phyloP scores from a whole-genome alignment of 37 sponge, comb jelly and placozoan genomes.

The Tethya wilhelma region DNA sequence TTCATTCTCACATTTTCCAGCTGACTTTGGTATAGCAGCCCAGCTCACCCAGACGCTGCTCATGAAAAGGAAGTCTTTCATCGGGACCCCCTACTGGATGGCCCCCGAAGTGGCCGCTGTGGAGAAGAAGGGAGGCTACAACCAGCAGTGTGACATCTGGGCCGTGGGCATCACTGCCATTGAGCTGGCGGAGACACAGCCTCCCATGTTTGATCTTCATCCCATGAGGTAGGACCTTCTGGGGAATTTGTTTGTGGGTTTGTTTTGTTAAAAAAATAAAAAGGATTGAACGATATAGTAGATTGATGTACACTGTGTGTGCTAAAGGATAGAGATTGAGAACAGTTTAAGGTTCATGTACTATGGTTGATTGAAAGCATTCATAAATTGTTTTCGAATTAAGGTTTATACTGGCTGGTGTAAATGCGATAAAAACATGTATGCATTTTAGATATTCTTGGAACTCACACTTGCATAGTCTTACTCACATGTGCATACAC shows the following conservation, averaged over 20 bases:
- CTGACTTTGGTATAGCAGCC: slow-evolving; percentile 97
- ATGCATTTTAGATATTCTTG: too few species aligned
- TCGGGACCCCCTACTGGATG: slow-evolving; percentile 97
- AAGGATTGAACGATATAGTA: not conserved
- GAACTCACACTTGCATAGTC: too few species aligned
- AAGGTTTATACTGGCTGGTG: too few species aligned
- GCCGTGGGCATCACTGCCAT: slow-evolving; percentile 96
- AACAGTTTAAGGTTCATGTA: not conserved
- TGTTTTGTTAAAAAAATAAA: not conserved
- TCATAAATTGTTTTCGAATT: not conserved
- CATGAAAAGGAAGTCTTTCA: slow-evolving; percentile 91
- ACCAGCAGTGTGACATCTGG: slow-evolving; percentile 96
- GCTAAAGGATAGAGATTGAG: not conserved
- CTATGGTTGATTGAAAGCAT: not conserved
- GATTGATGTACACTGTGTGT: not conserved
- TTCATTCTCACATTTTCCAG: slow-evolving; percentile 25
- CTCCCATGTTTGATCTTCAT: slow-evolving; percentile 93
- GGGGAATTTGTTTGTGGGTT: not conserved
- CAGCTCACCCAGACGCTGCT: slow-evolving; percentile 79
- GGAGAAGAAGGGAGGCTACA: slow-evolving; percentile 95
- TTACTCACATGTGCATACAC: too few species aligned
- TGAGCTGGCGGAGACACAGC: slow-evolving; percentile 93
- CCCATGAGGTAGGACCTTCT: slow-evolving; percentile 76
- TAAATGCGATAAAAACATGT: too few species aligned
- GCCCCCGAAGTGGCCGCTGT: slow-evolving; percentile 88